Evolutionary conservation across 2,113 vertebrate genomes (phyloP).

Genomic region (Nothoprocta pentlandii): DNA sequence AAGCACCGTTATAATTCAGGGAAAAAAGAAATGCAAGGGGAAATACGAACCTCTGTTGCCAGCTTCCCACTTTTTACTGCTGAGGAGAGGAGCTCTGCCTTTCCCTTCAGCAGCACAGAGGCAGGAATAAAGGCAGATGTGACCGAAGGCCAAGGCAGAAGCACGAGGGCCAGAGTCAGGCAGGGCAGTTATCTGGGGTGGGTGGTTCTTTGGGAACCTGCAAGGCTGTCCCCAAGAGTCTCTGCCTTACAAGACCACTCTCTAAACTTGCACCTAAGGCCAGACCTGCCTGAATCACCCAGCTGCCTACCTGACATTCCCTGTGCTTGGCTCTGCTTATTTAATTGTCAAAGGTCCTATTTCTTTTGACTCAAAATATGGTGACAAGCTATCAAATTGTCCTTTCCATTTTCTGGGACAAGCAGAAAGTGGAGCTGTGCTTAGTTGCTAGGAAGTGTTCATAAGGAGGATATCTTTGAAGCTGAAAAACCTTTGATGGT

Average conservation of each 20-base stretch:
- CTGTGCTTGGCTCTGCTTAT: not conserved
- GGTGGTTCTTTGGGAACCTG: not conserved
- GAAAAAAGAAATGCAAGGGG: not conserved
- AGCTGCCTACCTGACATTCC: not conserved
- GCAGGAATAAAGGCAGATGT: not conserved
- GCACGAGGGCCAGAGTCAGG: not conserved
- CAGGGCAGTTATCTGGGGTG: not conserved
- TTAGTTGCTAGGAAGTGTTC: not conserved
- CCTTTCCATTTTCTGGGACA: not conserved
- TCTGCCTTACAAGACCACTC: not conserved
- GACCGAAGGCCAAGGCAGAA: not conserved
- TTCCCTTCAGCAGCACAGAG: not conserved
- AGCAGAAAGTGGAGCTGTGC: not conserved
- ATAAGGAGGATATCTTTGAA: not conserved
- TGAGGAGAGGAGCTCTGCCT: not conserved
- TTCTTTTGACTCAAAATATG: not conserved
- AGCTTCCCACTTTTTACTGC: not conserved
- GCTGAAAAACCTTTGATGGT: not conserved
- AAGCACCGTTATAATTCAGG: not conserved
- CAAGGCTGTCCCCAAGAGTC: not conserved
- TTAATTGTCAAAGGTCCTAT: not conserved
- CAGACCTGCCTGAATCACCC: not conserved
- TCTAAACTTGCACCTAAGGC: not conserved
- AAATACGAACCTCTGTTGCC: not conserved
- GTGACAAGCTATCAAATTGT: not conserved